A percentile compares a stretch with the other conserved stretches of the same genome.
Evolutionary conservation across 2,797 vertebrate species (phyloP).

Genomic region (Darevskia mixta): DNA sequence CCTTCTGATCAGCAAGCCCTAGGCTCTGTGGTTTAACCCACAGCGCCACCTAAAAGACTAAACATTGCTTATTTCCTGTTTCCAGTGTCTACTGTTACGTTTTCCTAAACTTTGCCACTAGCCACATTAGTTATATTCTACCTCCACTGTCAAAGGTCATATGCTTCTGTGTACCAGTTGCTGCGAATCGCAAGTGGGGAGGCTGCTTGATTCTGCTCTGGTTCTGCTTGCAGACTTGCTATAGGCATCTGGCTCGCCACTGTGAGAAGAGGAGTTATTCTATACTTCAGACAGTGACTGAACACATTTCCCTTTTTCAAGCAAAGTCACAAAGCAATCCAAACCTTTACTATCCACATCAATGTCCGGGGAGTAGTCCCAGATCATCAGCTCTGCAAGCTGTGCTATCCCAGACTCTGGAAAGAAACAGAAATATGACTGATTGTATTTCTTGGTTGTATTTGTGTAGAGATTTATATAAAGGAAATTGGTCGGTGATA

Average conservation of each 20-base stretch:
- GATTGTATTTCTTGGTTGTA: not conserved
- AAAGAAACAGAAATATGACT: slow-evolving; percentile 43
- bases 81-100: not conserved
- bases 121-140: too few species aligned
- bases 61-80: not conserved
- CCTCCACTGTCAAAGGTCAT: too few species aligned
- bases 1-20: too few species aligned
- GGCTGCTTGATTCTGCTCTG: too few species aligned
- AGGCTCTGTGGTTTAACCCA: too few species aligned
- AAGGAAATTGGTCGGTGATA: not conserved
- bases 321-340: slow-evolving; percentile 40
- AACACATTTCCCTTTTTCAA: not conserved
- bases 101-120: not conserved
- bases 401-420: slow-evolving; percentile 89
- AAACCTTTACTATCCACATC: slow-evolving; percentile 87
- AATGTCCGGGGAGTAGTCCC: slow-evolving; percentile 91
- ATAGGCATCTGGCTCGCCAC: too few species aligned
- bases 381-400: slow-evolving; percentile 92
- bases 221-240: too few species aligned
- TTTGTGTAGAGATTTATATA: not conserved
- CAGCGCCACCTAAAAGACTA: not conserved
- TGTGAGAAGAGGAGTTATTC: not conserved
- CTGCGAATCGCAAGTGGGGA: too few species aligned
- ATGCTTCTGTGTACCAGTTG: too few species aligned
- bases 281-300: not conserved